Evolutionary conservation across 2,113 vertebrate species (phyloP).

Genomic region (Crotophaga sulcirostris): DNA sequence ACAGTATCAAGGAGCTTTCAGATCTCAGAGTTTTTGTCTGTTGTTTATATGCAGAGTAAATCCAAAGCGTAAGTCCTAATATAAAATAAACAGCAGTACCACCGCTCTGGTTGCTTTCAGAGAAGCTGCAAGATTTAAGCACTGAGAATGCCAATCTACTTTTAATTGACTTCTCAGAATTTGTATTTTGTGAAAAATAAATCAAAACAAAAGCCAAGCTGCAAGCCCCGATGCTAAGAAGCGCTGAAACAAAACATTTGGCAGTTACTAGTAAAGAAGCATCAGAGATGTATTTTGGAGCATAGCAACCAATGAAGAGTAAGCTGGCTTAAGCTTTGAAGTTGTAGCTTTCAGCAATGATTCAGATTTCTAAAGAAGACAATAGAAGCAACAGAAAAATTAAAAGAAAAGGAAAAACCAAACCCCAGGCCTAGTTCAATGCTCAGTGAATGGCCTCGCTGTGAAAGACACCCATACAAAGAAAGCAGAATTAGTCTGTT

Average conservation of each 20-base stretch:
- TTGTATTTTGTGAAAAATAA: not conserved
- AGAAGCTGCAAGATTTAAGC: not conserved
- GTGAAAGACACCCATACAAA: conserved; percentile 14
- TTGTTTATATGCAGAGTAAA: not conserved
- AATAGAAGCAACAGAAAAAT: conserved; percentile 16
- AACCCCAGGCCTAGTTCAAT: not conserved
- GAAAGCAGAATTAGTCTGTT: conserved; percentile 37
- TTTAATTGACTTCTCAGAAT: conserved; percentile 44
- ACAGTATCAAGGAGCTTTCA: not conserved
- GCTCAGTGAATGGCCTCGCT: not conserved
- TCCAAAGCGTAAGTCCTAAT: not conserved
- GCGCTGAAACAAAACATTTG: not conserved
- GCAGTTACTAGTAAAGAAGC: conserved; percentile 9
- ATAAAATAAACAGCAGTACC: not conserved
- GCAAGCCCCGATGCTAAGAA: not conserved
- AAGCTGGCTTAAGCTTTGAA: conserved; percentile 39
- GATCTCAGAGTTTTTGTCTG: not conserved
- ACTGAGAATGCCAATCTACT: not conserved
- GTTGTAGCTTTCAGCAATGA: conserved; percentile 28
- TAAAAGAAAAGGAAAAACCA: not conserved
- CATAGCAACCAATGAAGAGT: conserved; percentile 2
- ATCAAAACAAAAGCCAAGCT: conserved; percentile 8
- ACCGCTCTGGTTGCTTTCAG: not conserved
- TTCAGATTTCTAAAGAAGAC: conserved; percentile 11
- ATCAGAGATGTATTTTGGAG: conserved; percentile 10